phyloP scores from a whole-genome alignment of 2,113 vertebrate genomes.

The Gambusia affinis region DNA sequence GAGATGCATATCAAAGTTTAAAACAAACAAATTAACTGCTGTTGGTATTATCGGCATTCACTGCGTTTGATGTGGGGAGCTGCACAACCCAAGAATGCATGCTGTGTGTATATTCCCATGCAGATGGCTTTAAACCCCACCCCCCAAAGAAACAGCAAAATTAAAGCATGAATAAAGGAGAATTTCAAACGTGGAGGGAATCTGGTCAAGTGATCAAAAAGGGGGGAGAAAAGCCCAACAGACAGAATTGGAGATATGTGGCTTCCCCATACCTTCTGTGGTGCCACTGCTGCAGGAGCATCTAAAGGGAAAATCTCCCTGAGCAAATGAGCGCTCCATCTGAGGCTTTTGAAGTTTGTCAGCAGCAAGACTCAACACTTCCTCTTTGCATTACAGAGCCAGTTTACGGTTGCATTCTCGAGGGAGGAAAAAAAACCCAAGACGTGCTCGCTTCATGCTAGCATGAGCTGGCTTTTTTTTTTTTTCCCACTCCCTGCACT shows the following conservation, averaged over 20 bases:
- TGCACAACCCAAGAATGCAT: conserved; percentile 42
- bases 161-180: not conserved
- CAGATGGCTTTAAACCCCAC: not conserved
- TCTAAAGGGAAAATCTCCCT: conserved; percentile 73
- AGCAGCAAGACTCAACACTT: conserved; percentile 62
- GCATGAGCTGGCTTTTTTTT: conserved; percentile 23
- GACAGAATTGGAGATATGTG: conserved; percentile 26
- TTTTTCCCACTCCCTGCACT: not conserved
- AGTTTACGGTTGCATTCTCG: conserved; percentile 58
- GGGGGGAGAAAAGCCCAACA: not conserved
- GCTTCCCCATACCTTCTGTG: conserved; percentile 46
- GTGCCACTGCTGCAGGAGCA: conserved; percentile 68
- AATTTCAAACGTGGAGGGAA: conserved; percentile 4
- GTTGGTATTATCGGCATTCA: conserved; percentile 48
- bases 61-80: conserved; percentile 60
- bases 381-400: conserved; percentile 72
- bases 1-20: conserved; percentile 61
- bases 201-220: conserved; percentile 6
- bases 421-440: conserved; percentile 46
- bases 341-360: conserved; percentile 72
- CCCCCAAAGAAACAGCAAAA: conserved; percentile 2
- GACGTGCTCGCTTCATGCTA: conserved; percentile 65
- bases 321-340: conserved; percentile 68
- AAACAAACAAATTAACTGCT: conserved; percentile 53
- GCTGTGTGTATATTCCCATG: conserved; percentile 21